Evolutionary conservation across 2,888 invertebrate species (phyloP).

Genomic region (Mythimna lalbum): DNA sequence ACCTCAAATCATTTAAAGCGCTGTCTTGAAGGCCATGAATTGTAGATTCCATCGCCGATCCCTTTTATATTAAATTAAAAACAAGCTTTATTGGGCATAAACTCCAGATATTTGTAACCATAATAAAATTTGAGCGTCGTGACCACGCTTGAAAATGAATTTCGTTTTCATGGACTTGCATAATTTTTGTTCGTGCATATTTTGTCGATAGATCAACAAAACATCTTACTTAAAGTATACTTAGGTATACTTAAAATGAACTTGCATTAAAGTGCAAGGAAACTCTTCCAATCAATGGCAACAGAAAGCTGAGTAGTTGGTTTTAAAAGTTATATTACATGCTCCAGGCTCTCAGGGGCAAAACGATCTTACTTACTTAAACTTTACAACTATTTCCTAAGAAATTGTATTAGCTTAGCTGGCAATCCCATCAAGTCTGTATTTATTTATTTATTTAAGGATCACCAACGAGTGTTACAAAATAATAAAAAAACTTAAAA

Average conservation of each 20-base stretch:
- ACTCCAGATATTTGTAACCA: background rate
- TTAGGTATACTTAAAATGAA: conserved; percentile 4
- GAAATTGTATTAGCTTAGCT: conserved; percentile 10
- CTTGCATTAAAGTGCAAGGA: conserved; percentile 15
- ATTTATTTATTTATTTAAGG: too few relatives aligned
- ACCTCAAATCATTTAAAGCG: conserved; percentile 9
- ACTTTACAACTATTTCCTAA: conserved; percentile 30
- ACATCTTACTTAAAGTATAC: too few relatives aligned
- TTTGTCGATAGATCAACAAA: background rate
- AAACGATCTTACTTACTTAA: conserved; percentile 43
- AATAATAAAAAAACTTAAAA: too few relatives aligned
- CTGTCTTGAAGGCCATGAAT: background rate
- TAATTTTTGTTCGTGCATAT: background rate
- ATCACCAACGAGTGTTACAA: too few relatives aligned
- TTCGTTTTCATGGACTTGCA: background rate
- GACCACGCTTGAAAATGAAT: background rate
- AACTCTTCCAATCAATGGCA: conserved; percentile 45
- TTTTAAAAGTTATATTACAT: conserved; percentile 57
- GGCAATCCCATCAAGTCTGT: too few relatives aligned
- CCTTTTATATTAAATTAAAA: background rate
- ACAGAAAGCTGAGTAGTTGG: conserved; percentile 34
- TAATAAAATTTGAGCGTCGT: background rate
- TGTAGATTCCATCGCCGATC: background rate
- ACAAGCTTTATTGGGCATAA: background rate
- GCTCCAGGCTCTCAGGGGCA: conserved; percentile 21